Conservation (phyloP, 2,888 invertebrate genomes). For the Drosophila atroscutellata region DNA sequence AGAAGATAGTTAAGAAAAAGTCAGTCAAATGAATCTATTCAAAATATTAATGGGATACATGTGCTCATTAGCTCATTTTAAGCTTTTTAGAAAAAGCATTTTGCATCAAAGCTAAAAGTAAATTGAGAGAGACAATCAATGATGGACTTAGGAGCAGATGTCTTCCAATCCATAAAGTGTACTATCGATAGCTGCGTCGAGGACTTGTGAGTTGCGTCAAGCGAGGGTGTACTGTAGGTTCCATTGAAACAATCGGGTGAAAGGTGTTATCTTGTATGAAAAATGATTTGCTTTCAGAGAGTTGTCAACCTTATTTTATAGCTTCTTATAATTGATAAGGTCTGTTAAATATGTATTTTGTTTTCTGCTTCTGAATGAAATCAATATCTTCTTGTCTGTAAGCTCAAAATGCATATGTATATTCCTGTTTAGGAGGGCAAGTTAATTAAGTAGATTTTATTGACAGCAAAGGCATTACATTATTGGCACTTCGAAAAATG, state of each 20-base stretch:
- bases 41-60: constrained; percentile 57
- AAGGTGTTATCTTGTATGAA: background rate
- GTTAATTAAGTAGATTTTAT: background rate
- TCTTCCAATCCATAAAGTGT: background rate
- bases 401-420: background rate
- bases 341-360: background rate
- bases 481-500: background rate
- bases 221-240: background rate
- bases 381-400: background rate
- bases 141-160: background rate
- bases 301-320: background rate
- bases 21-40: constrained; percentile 56
- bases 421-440: background rate
- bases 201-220: background rate
- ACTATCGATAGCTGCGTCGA: background rate
- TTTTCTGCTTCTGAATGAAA: too few species aligned
- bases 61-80: too few species aligned
- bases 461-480: background rate
- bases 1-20: constrained; percentile 14
- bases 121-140: background rate
- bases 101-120: background rate
- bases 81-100: background rate
- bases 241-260: background rate
- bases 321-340: background rate
- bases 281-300: background rate